phyloP scores from a whole-genome alignment of 37 sponge, comb jelly and placozoan genomes.

The Petrosia ficiformis region DNA sequence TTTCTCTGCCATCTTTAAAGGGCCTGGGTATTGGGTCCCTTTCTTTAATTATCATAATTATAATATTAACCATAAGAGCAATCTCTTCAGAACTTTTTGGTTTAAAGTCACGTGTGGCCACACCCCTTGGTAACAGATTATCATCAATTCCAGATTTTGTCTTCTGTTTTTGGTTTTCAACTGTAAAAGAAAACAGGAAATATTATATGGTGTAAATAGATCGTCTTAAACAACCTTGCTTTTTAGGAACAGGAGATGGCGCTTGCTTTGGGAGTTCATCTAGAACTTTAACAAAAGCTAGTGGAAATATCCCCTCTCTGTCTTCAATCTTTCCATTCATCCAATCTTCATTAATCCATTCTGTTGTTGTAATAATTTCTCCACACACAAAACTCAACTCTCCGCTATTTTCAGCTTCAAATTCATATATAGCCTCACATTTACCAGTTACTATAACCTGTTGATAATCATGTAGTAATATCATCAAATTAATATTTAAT shows the following conservation, averaged over 20 bases:
- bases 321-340: constrained; percentile 46
- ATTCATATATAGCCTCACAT: constrained; percentile 48
- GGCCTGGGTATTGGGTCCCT: no score
- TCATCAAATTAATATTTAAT: neutral
- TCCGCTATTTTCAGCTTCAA: constrained; percentile 27
- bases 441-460: constrained; percentile 16
- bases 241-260: constrained; percentile 10
- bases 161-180: constrained; percentile 2
- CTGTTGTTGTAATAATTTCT: constrained; percentile 27
- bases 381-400: constrained; percentile 40
- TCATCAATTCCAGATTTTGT: neutral
- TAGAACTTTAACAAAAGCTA: constrained; percentile 69
- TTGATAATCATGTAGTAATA: neutral
- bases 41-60: no score
- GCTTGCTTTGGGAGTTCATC: constrained; percentile 48
- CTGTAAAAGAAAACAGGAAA: no score
- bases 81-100: neutral
- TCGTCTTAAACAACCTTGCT: no score
- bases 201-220: no score
- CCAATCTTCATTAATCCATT: constrained; percentile 85
- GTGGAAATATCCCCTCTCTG: constrained; percentile 78
- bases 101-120: constrained; percentile 32
- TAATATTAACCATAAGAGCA: no score
- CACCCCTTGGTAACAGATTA: constrained; percentile 62
- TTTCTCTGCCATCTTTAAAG: no score